Base-by-base conservation (phyloP, 1,140 invertebrate species). In the Drosophila guanche region DNA sequence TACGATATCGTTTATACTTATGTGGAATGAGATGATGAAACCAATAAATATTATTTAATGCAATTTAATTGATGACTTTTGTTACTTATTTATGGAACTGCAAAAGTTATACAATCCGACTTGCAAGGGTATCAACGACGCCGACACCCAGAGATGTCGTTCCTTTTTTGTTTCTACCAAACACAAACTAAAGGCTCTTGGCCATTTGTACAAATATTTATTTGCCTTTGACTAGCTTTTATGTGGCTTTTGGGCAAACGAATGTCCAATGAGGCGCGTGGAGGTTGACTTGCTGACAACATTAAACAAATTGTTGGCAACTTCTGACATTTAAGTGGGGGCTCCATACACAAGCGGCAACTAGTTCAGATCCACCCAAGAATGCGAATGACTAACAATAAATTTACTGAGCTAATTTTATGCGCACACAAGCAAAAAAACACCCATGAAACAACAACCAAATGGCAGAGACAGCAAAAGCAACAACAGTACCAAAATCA, bases 31-130 rank as follows among this genome's bases (percentile, higher is more conserved):
- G 47, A 74, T 53, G 76, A 84, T 84, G 76, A 85, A 76, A 80
- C 60, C 81, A 85, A 85, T 85, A 85, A 85, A 85, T 85, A 85
- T 85, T 63, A 85, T 85, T 85, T 85, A 86, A 86, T 85, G 81
- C 81, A 84, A 84, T 74, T 79, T 48, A 66, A 47, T 5, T 0
- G 25, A 12, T 1, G 5, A 5, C 12, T 62, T 16, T 48, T 20
- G 8, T 12, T 12, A 3, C 10, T 12, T 27, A 6, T 27, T 6
- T 1, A 27, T 27, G 25, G 25, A 20, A 20, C 16, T 20, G 16
- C 16, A n/a, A n/a, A n/a, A n/a, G n/a, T n/a, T n/a, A n/a, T n/a
- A n/a, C n/a, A n/a, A 1, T 20, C 10, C 29, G 8, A 33, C 10
- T 8, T 33, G 8, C 29, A 29, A 7, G 29, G 3, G 8, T 27